Evolutionary conservation across 2,113 vertebrate species (phyloP).

Genomic region (Empidonax traillii): DNA sequence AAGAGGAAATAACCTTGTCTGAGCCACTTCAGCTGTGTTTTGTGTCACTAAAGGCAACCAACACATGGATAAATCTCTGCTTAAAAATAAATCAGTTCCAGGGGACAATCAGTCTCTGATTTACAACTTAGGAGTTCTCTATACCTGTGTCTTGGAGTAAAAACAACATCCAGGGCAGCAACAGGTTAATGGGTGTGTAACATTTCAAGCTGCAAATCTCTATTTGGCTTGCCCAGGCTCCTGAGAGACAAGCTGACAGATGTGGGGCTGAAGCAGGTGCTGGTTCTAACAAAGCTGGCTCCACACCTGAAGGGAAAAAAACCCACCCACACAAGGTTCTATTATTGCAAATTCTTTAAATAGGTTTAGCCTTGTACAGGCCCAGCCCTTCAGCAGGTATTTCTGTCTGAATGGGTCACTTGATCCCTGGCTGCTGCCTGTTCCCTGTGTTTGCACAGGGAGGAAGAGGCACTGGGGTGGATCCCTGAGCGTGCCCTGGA

Average conservation of each 20-base stretch:
- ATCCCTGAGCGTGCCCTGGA: not conserved
- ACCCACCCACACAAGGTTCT: not conserved
- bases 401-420: conserved; percentile 6
- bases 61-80: not conserved
- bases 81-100: not conserved
- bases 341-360: not conserved
- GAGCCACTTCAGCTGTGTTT: not conserved
- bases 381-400: not conserved
- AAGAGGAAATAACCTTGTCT: not conserved
- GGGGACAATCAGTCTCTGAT: not conserved
- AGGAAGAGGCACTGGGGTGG: not conserved
- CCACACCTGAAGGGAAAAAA: not conserved
- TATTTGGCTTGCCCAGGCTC: not conserved
- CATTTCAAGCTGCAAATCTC: not conserved
- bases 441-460: not conserved
- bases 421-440: not conserved
- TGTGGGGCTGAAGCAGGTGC: not conserved
- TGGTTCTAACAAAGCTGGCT: not conserved
- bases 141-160: not conserved
- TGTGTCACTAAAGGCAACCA: not conserved
- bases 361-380: not conserved
- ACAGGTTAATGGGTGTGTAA: not conserved
- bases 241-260: not conserved
- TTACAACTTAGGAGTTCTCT: not conserved
- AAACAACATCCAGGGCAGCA: not conserved